These are phyloP conservation scores for Euzophera pinguis DNA, from an alignment of 2,888 invertebrate species.

Conservation along the genomic window DNA sequence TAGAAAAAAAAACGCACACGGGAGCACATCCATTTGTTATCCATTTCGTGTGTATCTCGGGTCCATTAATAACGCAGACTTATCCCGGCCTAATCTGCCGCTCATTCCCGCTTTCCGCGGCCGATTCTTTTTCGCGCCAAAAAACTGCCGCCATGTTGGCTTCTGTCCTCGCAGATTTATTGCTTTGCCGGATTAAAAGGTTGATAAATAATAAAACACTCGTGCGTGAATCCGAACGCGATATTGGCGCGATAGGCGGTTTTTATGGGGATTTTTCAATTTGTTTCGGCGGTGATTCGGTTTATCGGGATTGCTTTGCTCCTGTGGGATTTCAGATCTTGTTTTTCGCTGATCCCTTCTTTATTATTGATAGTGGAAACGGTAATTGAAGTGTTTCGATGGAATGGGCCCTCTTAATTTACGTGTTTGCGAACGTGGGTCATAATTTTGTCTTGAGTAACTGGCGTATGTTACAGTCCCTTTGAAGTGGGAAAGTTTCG, in stretches of 20 bases:
- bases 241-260: slow-evolving; percentile 36
- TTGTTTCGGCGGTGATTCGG: slow-evolving; percentile 48
- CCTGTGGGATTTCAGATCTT: slow-evolving; percentile 28
- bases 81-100: slow-evolving; percentile 73
- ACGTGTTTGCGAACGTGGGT: slow-evolving; percentile 12
- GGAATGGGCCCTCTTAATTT: slow-evolving; percentile 20
- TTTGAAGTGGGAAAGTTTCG: slow-evolving; percentile 1
- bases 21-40: slow-evolving; percentile 61
- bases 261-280: slow-evolving; percentile 65
- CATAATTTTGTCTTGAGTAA: slow-evolving; percentile 11
- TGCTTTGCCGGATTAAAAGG: slow-evolving; percentile 59
- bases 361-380: slow-evolving; percentile 30
- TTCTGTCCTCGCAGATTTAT: slow-evolving; percentile 68
- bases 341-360: slow-evolving; percentile 24
- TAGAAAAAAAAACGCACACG: slow-evolving; percentile 29
- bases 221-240: slow-evolving; percentile 29
- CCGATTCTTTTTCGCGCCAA: slow-evolving; percentile 72
- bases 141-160: slow-evolving; percentile 61
- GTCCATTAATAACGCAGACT: slow-evolving; percentile 76
- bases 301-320: slow-evolving; percentile 32
- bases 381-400: slow-evolving; percentile 28
- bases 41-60: slow-evolving; percentile 68
- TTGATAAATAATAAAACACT: slow-evolving; percentile 44
- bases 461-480: slow-evolving; percentile 2
- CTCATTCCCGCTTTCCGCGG: slow-evolving; percentile 77